These are phyloP conservation scores for Nothobranchius furzeri DNA, from an alignment of 2,113 vertebrate genomes.

Conservation along the genomic window DNA sequence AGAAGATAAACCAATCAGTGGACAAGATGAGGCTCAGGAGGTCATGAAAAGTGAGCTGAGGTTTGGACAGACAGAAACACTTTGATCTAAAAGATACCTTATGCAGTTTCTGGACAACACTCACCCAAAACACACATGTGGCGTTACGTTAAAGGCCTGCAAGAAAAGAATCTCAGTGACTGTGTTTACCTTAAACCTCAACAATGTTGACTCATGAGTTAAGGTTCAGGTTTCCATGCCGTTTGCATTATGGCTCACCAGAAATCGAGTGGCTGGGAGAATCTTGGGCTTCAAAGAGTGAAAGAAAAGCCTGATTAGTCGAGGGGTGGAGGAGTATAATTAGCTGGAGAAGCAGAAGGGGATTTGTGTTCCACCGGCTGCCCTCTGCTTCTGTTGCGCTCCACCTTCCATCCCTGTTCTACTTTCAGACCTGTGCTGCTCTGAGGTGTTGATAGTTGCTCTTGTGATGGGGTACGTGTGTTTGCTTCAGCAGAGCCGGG, in stretches of 20 bases:
- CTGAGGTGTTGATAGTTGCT: constrained; percentile 43
- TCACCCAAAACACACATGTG: constrained; percentile 12
- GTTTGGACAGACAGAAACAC: constrained; percentile 39
- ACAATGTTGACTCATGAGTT: background rate
- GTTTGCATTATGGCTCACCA: background rate
- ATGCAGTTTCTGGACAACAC: constrained; percentile 24
- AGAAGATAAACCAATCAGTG: background rate
- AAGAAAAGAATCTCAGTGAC: constrained; percentile 5
- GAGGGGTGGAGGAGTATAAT: constrained; percentile 72
- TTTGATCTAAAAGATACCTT: constrained; percentile 44
- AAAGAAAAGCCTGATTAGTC: constrained; percentile 67
- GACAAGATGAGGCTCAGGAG: no score
- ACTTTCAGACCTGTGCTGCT: constrained; percentile 22
- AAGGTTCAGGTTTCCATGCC: background rate
- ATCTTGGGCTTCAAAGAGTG: constrained; percentile 12
- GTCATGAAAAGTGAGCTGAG: constrained; percentile 8
- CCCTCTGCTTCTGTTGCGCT: constrained; percentile 47
- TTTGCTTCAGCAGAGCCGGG: constrained; percentile 22
- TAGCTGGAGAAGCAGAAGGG: constrained; percentile 77
- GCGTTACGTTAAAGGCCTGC: background rate
- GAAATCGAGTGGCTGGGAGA: constrained; percentile 14
- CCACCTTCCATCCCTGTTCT: constrained; percentile 30
- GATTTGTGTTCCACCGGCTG: constrained; percentile 74
- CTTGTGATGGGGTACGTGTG: constrained; percentile 23
- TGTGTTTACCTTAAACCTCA: constrained; percentile 12